Evolutionary conservation across 2,797 vertebrate genomes (phyloP).

Genomic region (Pelochelys cantorii): DNA sequence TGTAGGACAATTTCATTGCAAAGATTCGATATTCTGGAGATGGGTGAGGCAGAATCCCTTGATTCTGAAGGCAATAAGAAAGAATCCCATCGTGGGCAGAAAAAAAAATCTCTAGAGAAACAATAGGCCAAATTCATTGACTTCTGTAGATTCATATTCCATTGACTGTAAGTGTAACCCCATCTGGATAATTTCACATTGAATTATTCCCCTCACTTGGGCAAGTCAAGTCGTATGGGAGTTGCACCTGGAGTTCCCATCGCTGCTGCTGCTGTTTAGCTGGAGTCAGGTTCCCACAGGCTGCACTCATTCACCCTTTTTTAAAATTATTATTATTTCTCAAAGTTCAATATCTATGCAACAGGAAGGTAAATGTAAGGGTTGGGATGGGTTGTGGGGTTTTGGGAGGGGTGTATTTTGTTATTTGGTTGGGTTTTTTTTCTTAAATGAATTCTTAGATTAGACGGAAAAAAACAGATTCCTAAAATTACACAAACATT

Average conservation of each 20-base stretch:
- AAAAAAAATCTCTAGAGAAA: not conserved
- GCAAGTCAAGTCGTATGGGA: not conserved
- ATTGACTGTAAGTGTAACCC: not conserved
- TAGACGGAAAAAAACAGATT: not conserved
- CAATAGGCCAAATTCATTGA: not conserved
- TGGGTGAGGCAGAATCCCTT: not conserved
- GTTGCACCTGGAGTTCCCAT: not conserved
- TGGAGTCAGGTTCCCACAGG: not conserved
- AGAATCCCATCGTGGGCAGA: not conserved
- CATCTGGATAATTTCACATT: not conserved
- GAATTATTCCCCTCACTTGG: not conserved
- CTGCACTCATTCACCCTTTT: not conserved
- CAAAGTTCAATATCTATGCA: not conserved
- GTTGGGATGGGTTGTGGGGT: not conserved
- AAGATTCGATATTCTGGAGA: not conserved
- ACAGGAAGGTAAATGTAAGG: not conserved
- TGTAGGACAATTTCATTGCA: not conserved
- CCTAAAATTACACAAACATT: not conserved
- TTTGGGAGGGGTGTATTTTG: too few relatives aligned
- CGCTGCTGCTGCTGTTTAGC: not conserved
- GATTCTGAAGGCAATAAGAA: not conserved
- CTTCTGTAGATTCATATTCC: not conserved
- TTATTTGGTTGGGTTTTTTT: not conserved
- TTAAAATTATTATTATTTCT: conserved; percentile 26
- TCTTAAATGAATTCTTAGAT: not conserved